Evolutionary conservation across 2,888 invertebrate genomes (phyloP).

Genomic region (Pammene aurita): DNA sequence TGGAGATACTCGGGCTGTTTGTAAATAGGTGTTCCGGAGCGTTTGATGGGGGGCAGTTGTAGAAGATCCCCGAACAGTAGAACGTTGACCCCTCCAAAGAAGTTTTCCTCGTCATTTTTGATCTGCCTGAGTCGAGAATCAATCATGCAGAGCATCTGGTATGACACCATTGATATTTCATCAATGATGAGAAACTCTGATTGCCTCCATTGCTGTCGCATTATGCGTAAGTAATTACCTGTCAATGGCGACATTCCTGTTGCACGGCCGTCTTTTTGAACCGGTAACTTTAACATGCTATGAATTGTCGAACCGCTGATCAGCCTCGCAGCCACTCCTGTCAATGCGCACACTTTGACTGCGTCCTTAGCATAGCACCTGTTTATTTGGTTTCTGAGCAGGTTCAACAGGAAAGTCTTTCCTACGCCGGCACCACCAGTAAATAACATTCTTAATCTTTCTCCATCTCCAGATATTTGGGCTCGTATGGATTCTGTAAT

Average conservation of each 20-base stretch:
- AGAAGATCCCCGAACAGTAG: slow-evolving; percentile 8
- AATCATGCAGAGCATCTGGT: slow-evolving; percentile 51
- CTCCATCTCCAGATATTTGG: slow-evolving; percentile 39
- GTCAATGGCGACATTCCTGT: slow-evolving; percentile 45
- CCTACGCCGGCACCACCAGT: slow-evolving; percentile 43
- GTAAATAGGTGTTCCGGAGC: slow-evolving; percentile 3
- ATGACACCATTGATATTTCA: slow-evolving; percentile 51
- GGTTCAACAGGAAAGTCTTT: slow-evolving; percentile 47
- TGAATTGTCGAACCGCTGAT: slow-evolving; percentile 46
- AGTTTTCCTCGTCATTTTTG: slow-evolving; percentile 39
- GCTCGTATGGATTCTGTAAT: slow-evolving; percentile 43
- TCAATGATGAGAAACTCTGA: slow-evolving; percentile 49
- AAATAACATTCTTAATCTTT: slow-evolving; percentile 23
- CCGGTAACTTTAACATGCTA: slow-evolving; percentile 45
- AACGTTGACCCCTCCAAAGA: slow-evolving; percentile 45
- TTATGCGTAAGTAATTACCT: slow-evolving; percentile 47
- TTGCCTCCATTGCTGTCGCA: not conserved
- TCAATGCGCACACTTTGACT: slow-evolving; percentile 47
- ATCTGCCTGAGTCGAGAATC: slow-evolving; percentile 46
- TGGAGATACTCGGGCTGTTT: slow-evolving; percentile 18
- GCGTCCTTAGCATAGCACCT: slow-evolving; percentile 46
- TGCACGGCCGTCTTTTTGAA: slow-evolving; percentile 15
- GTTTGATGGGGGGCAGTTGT: slow-evolving; percentile 20
- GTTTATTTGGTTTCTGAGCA: slow-evolving; percentile 45
- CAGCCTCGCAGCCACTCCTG: slow-evolving; percentile 53